Percentiles rank a stretch among this genome's conserved stretches.
Conservation (phyloP, 1,140 invertebrate species). For the Venturia canescens region DNA sequence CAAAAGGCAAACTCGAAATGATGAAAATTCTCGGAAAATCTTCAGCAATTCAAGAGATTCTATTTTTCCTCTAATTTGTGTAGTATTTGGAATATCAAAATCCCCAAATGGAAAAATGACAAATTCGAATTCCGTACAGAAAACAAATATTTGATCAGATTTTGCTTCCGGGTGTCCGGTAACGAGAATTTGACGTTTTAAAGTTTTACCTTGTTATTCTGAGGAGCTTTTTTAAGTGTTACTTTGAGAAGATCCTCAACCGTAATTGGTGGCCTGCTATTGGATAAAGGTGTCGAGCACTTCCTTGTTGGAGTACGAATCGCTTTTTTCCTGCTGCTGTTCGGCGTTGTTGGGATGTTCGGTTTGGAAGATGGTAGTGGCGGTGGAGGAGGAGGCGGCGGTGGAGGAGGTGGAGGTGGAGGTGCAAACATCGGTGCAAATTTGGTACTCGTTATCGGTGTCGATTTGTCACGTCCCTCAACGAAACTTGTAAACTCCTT, state of each 20-base stretch:
- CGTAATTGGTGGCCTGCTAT: slow-evolving; percentile 65
- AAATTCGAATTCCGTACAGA: too few species aligned
- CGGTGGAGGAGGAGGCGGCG: slow-evolving; percentile 47
- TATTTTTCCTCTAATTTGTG: too few species aligned
- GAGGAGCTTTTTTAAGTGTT: slow-evolving; percentile 67
- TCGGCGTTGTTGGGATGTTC: slow-evolving; percentile 45
- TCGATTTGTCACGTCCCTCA: slow-evolving; percentile 49
- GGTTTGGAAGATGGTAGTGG: slow-evolving; percentile 38
- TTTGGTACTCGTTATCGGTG: slow-evolving; percentile 38
- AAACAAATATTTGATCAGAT: too few species aligned
- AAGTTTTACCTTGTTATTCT: slow-evolving; percentile 57
- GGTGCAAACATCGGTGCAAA: not conserved
- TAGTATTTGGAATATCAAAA: too few species aligned
- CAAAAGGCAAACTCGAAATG: too few species aligned
- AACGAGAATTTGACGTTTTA: too few species aligned
- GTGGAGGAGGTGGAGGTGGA: slow-evolving; percentile 42
- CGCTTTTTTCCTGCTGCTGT: slow-evolving; percentile 40
- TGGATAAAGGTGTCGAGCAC: slow-evolving; percentile 56
- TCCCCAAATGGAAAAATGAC: too few species aligned
- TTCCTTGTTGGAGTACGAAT: slow-evolving; percentile 59
- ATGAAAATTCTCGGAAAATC: too few species aligned
- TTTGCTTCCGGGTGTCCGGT: too few species aligned
- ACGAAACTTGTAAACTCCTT: slow-evolving; percentile 58
- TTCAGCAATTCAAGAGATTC: too few species aligned
- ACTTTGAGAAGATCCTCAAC: slow-evolving; percentile 71